Percentiles rank a stretch among this genome's conserved stretches.
phyloP scores from a whole-genome alignment of 1,140 invertebrate genomes.

The Drosophila bocki region DNA sequence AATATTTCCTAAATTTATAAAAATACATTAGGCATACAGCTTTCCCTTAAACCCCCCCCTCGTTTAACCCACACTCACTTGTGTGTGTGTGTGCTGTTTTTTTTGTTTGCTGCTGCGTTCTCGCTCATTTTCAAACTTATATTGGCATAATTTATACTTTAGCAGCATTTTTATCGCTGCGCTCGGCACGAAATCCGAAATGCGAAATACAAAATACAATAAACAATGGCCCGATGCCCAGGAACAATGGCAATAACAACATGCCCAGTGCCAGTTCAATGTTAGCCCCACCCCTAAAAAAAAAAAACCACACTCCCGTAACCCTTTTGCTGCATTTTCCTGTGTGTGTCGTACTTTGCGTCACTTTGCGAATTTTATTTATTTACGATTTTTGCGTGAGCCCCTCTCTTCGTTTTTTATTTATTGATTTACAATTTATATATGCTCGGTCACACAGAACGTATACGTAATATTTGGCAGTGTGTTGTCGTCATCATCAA shows the following conservation, averaged over 20 bases:
- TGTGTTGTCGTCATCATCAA: constrained; percentile 29
- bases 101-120: constrained; percentile 11
- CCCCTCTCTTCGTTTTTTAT: constrained; percentile 18
- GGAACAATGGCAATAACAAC: constrained; percentile 46
- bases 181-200: constrained; percentile 68
- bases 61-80: constrained; percentile 4
- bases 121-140: constrained; percentile 66
- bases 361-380: constrained; percentile 59
- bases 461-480: constrained; percentile 41
- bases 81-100: not conserved
- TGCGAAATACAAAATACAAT: constrained; percentile 63
- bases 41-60: not conserved
- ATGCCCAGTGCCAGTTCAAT: constrained; percentile 65
- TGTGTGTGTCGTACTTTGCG: constrained; percentile 41
- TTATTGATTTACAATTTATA: constrained; percentile 69
- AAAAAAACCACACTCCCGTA: not conserved
- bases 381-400: constrained; percentile 66
- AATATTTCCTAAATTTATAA: not conserved
- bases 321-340: constrained; percentile 32
- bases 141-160: constrained; percentile 82
- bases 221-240: constrained; percentile 64
- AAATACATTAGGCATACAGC: not conserved
- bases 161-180: constrained; percentile 82
- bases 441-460: constrained; percentile 23
- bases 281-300: constrained; percentile 47